Base-by-base conservation (phyloP, 1,140 invertebrate genomes). In the Saccostrea cuccullata region DNA sequence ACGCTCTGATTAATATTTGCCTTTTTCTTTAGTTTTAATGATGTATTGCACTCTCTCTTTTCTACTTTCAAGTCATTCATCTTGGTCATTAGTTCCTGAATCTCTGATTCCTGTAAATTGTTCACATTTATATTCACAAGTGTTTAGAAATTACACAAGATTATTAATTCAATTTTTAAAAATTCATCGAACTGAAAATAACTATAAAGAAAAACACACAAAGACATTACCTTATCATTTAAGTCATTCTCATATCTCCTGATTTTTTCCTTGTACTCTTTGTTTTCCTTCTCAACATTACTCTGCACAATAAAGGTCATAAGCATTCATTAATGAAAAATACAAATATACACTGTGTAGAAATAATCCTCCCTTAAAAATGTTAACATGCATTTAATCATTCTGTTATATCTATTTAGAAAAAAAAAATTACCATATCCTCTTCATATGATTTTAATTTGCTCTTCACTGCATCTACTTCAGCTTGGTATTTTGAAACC, bases 1-100 rank as follows among this genome's bases (percentile, higher is more conserved):
- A 55, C 40, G 17, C n/a, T 77, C 13, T 12, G 40, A 73, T 64
- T 60, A 20, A 40, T 23, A 60, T 36, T 64, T 15, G 30, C 9
- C 36, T 85, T 77, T 77, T 77, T 77, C 70, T 77, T 77, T 15
- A 77, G 70, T 36, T 77, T 77, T 13, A 77, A 77, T 30, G 70
- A 30, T 77, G 70, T 30, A 40, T 77, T 77, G 15, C 8, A 26
- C 30, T 77, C 26, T 30, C 70, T 77, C 26, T 77, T 77, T 17
- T 77, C 70, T 30, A 77, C 70, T 30, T 77, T 77, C 70, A 77
- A 15, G 70, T 77, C 70, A 30, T 77, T 77, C 26, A 77, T 77
- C 70, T 77, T 77, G 11, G 70, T 77, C 70, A 77, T 77, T 4
- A 77, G 30, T 77, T 77, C 70, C 26, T 77, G 70, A 30, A 77